A percentile compares a stretch with the other conserved stretches of the same genome.
These are phyloP conservation scores for Gymnopithys bicolor DNA, from an alignment of 2,797 vertebrate species.

Conservation along the genomic window DNA sequence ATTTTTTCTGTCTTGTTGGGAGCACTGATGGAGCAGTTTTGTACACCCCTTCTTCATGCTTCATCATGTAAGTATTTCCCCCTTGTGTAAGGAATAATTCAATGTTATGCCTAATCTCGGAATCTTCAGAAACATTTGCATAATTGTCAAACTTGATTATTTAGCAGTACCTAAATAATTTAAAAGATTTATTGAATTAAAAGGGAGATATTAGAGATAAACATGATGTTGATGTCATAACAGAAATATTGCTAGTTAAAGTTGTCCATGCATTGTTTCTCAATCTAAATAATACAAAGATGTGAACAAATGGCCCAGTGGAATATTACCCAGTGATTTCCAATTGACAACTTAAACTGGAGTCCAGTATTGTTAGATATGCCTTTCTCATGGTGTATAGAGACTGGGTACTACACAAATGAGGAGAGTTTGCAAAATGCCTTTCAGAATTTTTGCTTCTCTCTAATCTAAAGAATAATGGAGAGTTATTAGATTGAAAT, in stretches of 20 bases:
- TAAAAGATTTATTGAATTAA: background rate
- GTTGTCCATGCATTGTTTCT: background rate
- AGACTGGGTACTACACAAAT: background rate
- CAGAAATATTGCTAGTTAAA: background rate
- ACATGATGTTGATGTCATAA: background rate
- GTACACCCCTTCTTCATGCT: background rate
- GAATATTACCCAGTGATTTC: background rate
- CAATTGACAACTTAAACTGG: background rate
- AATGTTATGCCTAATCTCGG: background rate
- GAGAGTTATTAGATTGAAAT: background rate
- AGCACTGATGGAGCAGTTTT: background rate
- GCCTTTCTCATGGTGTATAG: background rate
- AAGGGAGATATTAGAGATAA: background rate
- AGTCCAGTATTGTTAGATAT: background rate
- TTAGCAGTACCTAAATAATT: background rate
- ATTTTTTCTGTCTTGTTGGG: background rate
- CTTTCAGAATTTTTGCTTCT: background rate
- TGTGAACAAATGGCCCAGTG: background rate
- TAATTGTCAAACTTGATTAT: background rate
- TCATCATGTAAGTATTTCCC: background rate
- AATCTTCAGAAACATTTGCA: background rate
- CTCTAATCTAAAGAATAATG: background rate
- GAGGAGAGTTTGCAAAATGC: background rate
- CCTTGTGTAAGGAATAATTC: background rate
- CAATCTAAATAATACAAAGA: background rate